Evolutionary conservation across 2,113 vertebrate genomes (phyloP).

Genomic region (Xenopus tropicalis): UCB_Xtro_10.0 CM004443.2:174695001-174695500

Average conservation of each 20-base stretch:
- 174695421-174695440: neutral
- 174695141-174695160: conserved; percentile 1
- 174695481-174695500: no score
- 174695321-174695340: neutral
- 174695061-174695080: conserved; percentile 37
- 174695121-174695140: neutral
- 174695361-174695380: conserved; percentile 11
- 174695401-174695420: neutral
- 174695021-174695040: conserved; percentile 40
- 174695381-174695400: neutral
- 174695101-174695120: neutral
- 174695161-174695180: neutral
- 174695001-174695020: conserved; percentile 40
- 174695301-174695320: conserved; percentile 45
- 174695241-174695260: conserved; percentile 33
- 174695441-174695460: neutral
- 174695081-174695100: conserved; percentile 1
- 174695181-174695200: no score
- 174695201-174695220: neutral
- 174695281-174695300: conserved; percentile 40
- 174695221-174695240: conserved; percentile 38
- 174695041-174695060: conserved; percentile 32
- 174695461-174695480: no score
- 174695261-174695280: conserved; percentile 42
- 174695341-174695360: conserved; percentile 36